A percentile compares a stretch with the other conserved stretches of the same genome.
Conservation (phyloP, 1,140 invertebrate species). For the Nilaparvata lugens region DNA sequence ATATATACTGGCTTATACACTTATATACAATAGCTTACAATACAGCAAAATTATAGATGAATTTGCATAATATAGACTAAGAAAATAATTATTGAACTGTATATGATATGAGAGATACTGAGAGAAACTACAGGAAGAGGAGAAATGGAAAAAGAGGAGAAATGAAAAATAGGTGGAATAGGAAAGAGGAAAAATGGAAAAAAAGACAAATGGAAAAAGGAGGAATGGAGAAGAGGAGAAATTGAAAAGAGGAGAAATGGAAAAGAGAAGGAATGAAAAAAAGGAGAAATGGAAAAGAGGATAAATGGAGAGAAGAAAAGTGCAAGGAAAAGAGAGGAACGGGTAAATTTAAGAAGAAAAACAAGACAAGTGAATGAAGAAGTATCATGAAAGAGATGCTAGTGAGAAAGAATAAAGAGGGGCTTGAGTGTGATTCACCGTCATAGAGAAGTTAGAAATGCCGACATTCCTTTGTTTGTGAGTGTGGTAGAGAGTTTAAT, state of each 20-base stretch:
- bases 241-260: neutral
- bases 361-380: neutral
- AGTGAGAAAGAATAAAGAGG: neutral
- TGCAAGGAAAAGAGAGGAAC: neutral
- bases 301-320: neutral
- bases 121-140: too few relatives aligned
- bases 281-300: neutral
- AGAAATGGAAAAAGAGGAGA: neutral
- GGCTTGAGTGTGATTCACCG: neutral
- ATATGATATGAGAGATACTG: too few relatives aligned
- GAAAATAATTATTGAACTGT: too few relatives aligned
- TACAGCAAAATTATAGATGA: too few relatives aligned
- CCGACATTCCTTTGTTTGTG: constrained; percentile 1
- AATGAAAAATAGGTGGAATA: neutral
- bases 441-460: neutral
- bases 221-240: neutral
- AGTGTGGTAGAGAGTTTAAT: too few relatives aligned
- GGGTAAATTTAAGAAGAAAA: neutral
- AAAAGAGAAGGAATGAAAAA: neutral
- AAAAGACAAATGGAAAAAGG: neutral
- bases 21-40: too few relatives aligned
- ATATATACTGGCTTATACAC: too few relatives aligned
- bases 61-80: too few relatives aligned
- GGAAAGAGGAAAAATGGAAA: neutral
- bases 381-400: too few relatives aligned